Conservation (phyloP, 2,888 invertebrate species). For the Melipona beecheii region DNA sequence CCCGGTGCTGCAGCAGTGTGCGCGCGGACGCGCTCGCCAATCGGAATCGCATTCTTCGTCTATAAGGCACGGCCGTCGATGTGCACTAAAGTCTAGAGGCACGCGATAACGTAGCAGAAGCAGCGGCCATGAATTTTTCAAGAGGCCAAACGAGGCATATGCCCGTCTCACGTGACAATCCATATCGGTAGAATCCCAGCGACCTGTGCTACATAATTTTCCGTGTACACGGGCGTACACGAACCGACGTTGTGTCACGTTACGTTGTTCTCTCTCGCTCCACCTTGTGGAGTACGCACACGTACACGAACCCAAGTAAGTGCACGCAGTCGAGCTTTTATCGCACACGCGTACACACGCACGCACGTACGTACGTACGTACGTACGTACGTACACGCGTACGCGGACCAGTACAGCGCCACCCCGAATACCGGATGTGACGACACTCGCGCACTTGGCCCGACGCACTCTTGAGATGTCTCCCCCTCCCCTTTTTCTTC, state of each 20-base stretch:
- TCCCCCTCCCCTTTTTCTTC: conserved; percentile 25
- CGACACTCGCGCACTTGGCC: conserved; percentile 79
- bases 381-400: conserved; percentile 2
- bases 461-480: conserved; percentile 73
- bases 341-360: not conserved
- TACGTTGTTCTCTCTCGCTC: conserved; percentile 42
- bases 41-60: not conserved
- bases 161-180: conserved; percentile 49
- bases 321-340: not conserved
- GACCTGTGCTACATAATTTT: conserved; percentile 50
- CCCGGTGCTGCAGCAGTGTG: too few relatives aligned
- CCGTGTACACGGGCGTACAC: conserved; percentile 28
- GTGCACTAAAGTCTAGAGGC: conserved; percentile 17
- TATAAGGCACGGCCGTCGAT: not conserved
- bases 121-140: conserved; percentile 41
- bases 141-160: conserved; percentile 28
- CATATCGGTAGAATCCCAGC: conserved; percentile 46
- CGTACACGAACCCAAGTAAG: not conserved
- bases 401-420: conserved; percentile 63
- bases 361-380: not conserved
- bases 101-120: not conserved
- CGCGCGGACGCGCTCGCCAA: not conserved
- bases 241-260: conserved; percentile 38
- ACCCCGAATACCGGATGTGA: conserved; percentile 78
- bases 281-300: conserved; percentile 41